Evolutionary conservation across 2,113 vertebrate species (phyloP), one percentile per base, ranked within the genome.

Genomic region (Apistogramma diplotaenia): DNA sequence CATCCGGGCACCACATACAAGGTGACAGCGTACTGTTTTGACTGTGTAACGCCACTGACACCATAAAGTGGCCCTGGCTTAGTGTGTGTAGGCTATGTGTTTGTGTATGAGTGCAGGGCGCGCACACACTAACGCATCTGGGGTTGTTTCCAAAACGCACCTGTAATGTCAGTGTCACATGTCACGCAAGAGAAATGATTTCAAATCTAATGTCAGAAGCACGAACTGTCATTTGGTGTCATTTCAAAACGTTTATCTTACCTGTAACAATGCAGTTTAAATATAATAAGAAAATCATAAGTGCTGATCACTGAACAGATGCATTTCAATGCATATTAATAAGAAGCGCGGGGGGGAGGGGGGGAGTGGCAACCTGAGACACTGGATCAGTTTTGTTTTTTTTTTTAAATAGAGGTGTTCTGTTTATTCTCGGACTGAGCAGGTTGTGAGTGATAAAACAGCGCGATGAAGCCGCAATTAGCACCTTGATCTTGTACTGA

Each of bases 401-500:
- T 9, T 62, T 62, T 62, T 23, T 15, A 7, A 79, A 37, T 65
- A 8, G 33, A 51, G 57, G 77, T 51, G 76, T 82, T 71, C 12
- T 5, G 57, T 76, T 85, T 76, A 83, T 71, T 33, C 74, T 58
- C 43, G 25, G 25, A 53, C 80, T 21, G 21, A 83, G 74, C 67
- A 71, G 65, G 54, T 62, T 84, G 84, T 56, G 85, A 49, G 91
- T 74, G 91, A 90, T 87, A 88, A 89, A 90, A 78, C 80, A 76
- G 81, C 58, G 84, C 76, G 89, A 86, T 90, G 87, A 81, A 86
- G 83, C 80, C 70, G 82, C 87, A 93, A 91, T 93, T 94, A 94
- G 89, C 91, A 88, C 91, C 91, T 90, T 88, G 86, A 85, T 92
- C 88, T 81, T 79, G 59, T 57, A 8, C 83, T 79, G 89, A 79